Evolutionary conservation across 2,113 vertebrate genomes (phyloP).

Genomic region (Tonatia bakeri): DNA sequence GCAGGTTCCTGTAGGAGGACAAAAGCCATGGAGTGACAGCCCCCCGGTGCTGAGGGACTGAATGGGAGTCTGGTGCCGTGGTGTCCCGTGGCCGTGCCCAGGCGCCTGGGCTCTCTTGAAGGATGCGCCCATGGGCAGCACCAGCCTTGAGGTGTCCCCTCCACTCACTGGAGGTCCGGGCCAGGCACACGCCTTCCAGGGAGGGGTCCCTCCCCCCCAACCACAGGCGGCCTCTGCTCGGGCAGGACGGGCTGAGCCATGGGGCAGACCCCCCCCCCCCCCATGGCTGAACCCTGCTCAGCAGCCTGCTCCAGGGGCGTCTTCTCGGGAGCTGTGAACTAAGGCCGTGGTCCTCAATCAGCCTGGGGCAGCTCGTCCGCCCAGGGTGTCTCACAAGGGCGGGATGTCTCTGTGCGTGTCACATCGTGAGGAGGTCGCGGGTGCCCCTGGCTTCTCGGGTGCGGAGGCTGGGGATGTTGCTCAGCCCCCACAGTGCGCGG

Average conservation of each 20-base stretch:
- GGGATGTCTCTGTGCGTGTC: background rate
- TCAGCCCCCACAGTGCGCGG: background rate
- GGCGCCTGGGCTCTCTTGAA: background rate
- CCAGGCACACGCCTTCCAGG: fast-evolving
- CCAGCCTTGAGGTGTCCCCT: background rate
- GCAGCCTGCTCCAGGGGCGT: fast-evolving
- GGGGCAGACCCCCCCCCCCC: fast-evolving
- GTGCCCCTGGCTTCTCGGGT: background rate
- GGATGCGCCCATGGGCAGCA: background rate
- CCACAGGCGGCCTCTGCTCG: fast-evolving
- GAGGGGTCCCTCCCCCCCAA: background rate
- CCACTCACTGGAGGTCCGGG: background rate
- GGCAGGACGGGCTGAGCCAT: fast-evolving
- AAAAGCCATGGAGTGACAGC: background rate
- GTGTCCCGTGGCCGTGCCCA: background rate
- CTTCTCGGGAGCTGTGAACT: background rate
- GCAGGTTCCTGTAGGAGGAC: background rate
- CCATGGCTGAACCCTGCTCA: no score
- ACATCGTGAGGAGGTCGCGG: background rate
- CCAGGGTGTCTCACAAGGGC: background rate
- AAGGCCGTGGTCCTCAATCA: no score
- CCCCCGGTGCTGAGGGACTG: background rate
- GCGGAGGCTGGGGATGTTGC: background rate
- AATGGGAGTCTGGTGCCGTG: no score
- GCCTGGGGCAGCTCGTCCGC: no score